Conservation (phyloP, 2,113 vertebrate genomes). For the Mormoops blainvillei region DNA sequence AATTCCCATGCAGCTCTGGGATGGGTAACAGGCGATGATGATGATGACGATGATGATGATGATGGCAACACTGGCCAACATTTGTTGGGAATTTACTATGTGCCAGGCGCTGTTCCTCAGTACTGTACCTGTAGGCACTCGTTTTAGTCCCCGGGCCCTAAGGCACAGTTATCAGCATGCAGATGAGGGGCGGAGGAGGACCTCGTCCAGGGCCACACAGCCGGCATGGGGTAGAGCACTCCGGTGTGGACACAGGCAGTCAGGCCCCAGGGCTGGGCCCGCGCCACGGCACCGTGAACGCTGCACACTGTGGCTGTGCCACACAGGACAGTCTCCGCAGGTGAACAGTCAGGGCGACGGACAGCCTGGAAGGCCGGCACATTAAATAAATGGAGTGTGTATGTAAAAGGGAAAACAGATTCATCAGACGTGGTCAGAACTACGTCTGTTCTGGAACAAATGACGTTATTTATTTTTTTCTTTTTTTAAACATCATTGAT, state of each 20-base stretch:
- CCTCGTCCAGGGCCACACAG: too few relatives aligned
- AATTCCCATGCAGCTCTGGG: background rate
- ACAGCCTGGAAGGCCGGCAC: background rate
- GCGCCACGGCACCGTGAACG: rapidly evolving
- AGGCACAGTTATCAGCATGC: background rate
- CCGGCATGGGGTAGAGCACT: background rate
- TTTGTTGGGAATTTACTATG: background rate
- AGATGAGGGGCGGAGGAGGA: background rate
- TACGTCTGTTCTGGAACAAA: background rate
- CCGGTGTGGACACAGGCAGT: background rate
- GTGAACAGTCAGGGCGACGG: background rate
- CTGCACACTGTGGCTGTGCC: background rate
- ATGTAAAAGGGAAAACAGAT: background rate
- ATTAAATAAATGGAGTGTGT: background rate
- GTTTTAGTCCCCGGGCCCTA: background rate
- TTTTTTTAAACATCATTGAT: too few relatives aligned
- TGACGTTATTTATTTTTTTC: background rate
- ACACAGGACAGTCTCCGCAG: too few relatives aligned
- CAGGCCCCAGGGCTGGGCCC: background rate
- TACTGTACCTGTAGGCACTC: background rate
- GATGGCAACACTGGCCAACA: background rate
- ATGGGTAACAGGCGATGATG: too few relatives aligned
- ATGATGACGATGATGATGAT: background rate
- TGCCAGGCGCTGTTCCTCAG: background rate
- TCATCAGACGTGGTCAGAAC: background rate